Evolutionary conservation across 2,113 vertebrate genomes (phyloP).

Genomic region (Vidua chalybeata): DNA sequence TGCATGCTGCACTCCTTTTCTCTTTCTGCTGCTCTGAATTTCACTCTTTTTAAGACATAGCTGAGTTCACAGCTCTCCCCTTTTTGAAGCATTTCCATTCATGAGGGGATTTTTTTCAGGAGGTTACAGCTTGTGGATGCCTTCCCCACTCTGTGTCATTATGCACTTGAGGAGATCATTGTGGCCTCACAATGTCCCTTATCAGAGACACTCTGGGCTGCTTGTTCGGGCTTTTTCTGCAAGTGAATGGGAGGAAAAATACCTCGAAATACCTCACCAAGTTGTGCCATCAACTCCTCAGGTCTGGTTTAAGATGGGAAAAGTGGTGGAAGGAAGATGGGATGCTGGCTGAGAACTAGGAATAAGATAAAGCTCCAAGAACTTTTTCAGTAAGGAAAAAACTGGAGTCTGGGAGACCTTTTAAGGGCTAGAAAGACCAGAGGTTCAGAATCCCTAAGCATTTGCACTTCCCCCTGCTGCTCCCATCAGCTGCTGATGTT

Average conservation of each 20-base stretch:
- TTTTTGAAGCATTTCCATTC: constrained; percentile 30
- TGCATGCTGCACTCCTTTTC: not conserved
- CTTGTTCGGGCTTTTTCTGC: constrained; percentile 1
- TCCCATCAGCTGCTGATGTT: not conserved
- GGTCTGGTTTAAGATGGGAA: not conserved
- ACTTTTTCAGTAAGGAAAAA: not conserved
- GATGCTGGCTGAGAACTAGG: not conserved
- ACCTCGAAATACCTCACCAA: not conserved
- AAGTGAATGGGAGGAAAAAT: not conserved
- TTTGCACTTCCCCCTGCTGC: not conserved
- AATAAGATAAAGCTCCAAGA: not conserved
- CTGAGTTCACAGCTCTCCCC: not conserved
- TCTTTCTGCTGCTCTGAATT: not conserved
- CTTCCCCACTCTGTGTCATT: not conserved
- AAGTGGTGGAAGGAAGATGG: not conserved
- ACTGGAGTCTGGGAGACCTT: not conserved
- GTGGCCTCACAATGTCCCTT: constrained; percentile 36
- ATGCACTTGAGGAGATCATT: constrained; percentile 12
- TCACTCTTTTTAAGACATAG: constrained; percentile 37
- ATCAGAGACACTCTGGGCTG: not conserved
- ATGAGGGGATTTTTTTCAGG: constrained; percentile 10
- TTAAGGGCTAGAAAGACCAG: not conserved
- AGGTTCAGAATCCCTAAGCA: not conserved
- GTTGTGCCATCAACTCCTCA: not conserved
- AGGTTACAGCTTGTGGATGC: constrained; percentile 32